These are phyloP conservation scores for Exocentrus adspersus DNA, from an alignment of 2,888 invertebrate species.

Conservation along the genomic window DNA sequence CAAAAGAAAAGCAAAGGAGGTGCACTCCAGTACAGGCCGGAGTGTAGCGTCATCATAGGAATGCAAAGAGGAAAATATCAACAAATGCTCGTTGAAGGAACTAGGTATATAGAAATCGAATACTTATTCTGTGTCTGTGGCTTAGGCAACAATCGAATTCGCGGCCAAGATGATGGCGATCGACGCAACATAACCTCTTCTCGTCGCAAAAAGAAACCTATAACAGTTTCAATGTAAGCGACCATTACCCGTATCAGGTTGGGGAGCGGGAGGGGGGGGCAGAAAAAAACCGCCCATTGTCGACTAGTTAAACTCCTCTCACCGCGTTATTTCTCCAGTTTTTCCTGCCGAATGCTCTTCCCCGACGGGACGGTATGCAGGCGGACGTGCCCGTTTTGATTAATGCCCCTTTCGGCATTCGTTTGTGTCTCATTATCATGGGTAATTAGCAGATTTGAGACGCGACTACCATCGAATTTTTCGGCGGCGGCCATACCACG, in stretches of 20 bases:
- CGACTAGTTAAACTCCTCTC: constrained; percentile 26
- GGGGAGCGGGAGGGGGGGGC: too few species aligned
- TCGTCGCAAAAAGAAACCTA: constrained; percentile 18
- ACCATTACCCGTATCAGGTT: constrained; percentile 7
- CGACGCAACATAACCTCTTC: constrained; percentile 17
- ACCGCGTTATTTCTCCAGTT: constrained; percentile 37
- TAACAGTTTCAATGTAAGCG: constrained; percentile 25
- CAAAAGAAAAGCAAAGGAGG: too few species aligned
- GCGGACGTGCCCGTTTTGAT: constrained; percentile 59
- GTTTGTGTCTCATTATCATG: constrained; percentile 62
- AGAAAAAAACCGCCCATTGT: constrained; percentile 30
- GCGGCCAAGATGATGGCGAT: too few species aligned
- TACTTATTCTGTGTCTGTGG: too few species aligned
- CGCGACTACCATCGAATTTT: constrained; percentile 45
- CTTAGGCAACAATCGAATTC: too few species aligned
- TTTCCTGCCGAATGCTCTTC: constrained; percentile 54
- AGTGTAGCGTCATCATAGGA: too few species aligned
- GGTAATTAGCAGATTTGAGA: constrained; percentile 60
- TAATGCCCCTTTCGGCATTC: constrained; percentile 58
- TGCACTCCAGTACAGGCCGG: too few species aligned
- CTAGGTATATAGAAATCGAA: too few species aligned
- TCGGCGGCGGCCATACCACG: background rate
- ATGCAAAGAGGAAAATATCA: too few species aligned
- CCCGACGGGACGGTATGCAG: constrained; percentile 57
- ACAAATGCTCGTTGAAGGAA: too few species aligned